Base-by-base conservation (phyloP, 2,797 vertebrate species). In the Cynopterus sphinx region DNA sequence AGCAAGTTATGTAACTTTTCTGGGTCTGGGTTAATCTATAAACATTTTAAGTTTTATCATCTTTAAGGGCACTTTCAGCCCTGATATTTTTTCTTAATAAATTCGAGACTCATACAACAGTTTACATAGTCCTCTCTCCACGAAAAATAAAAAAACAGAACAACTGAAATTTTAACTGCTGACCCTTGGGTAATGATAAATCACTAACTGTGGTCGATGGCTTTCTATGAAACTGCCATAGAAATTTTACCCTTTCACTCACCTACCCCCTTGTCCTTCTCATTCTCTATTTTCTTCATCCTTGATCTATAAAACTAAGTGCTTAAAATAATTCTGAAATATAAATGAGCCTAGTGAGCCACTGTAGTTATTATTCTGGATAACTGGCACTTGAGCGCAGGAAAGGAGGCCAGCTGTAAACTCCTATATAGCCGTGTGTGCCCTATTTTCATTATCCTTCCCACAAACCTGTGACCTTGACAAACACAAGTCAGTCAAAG, bases 211-310 rank as follows among this genome's bases (percentile, higher is more conserved):
- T 46, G 4, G 46, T 61, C 67, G 6, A 21, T n/a, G 24, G 65
- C 28, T 28, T 49, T 8, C 71, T 87, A 53, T 36, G 74, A 87
- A 68, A 53, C 31, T 61, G 24, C 28, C 26, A 9, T 31, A 61
- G 33, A 28, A 92, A 71, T 75, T 77, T 57, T 24, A 73, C 3
- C 36, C 57, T 49, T 93, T 61, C 41, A 16, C 26, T 57, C 63
- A 36, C 17, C 41, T 43, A 39, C 61, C 12, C 10, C 36, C 89
- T 91, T 49, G 53, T 88, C 73, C 33, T 89, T 55, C 57, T 57
- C n/a, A 39, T 75, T 92, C 94, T 63, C 53, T 70, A 26, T 86
- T 88, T 82, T 85, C 28, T 77, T 91, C 75, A 87, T 90, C 39
- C 53, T 84, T 84, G 57, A 65, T 10, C 4, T 1, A 24, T 41